Evolutionary conservation across 2,888 invertebrate genomes (phyloP).

Genomic region (Pseudoips prasinana): DNA sequence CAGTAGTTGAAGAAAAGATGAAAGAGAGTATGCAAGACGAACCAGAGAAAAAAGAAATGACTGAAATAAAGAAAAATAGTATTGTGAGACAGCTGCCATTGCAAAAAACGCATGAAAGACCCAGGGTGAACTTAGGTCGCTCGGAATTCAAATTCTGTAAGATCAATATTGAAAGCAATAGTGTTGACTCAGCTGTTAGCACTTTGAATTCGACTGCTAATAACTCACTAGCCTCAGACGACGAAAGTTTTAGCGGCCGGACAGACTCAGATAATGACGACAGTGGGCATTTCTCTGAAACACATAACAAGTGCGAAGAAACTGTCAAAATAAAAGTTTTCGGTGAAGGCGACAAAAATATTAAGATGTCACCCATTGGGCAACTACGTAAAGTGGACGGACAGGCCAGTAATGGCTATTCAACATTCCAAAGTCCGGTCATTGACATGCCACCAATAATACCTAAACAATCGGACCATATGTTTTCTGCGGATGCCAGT

Average conservation of each 20-base stretch:
- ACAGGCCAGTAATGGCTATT: constrained; percentile 67
- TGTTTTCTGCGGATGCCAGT: constrained; percentile 83
- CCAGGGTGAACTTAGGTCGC: constrained; percentile 82
- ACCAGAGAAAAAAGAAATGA: constrained; percentile 64
- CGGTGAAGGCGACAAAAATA: constrained; percentile 69
- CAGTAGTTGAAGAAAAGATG: constrained; percentile 70
- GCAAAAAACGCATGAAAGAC: constrained; percentile 85
- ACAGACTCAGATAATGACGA: constrained; percentile 84
- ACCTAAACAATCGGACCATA: constrained; percentile 63
- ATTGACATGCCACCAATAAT: constrained; percentile 74
- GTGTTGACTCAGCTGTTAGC: constrained; percentile 79
- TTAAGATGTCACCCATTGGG: constrained; percentile 69
- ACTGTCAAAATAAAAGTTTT: constrained; percentile 77
- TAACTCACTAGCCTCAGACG: constrained; percentile 75
- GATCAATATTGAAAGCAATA: constrained; percentile 74
- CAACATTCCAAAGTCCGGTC: constrained; percentile 75
- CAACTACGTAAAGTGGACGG: constrained; percentile 72
- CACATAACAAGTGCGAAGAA: constrained; percentile 72
- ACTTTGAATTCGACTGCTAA: constrained; percentile 81
- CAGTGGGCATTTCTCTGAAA: constrained; percentile 76
- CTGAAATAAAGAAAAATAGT: constrained; percentile 72
- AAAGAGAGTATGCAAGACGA: constrained; percentile 76
- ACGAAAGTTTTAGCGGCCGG: constrained; percentile 75
- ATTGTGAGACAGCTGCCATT: constrained; percentile 83
- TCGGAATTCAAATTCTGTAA: constrained; percentile 80